Conservation (phyloP, 1,140 invertebrate genomes). For the Calliopsis andreniformis region DNA sequence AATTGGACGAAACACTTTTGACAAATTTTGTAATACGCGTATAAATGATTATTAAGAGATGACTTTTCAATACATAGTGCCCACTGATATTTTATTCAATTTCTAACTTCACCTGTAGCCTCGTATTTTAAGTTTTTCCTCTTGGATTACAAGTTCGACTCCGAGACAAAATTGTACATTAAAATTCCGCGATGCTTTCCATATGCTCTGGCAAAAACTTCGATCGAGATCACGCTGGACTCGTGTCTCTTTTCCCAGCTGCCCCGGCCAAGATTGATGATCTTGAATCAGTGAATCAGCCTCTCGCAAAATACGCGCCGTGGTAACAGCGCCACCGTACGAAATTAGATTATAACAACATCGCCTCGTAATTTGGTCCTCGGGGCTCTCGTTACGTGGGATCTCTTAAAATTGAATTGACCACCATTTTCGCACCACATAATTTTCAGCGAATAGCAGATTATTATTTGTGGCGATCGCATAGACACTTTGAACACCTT, state of each 20-base stretch:
- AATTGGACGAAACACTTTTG: too few relatives aligned
- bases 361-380: slow-evolving; percentile 40
- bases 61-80: too few relatives aligned
- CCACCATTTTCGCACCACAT: slow-evolving; percentile 20
- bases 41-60: too few relatives aligned
- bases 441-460: background rate
- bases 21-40: too few relatives aligned
- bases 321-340: slow-evolving; percentile 42
- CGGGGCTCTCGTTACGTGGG: slow-evolving; percentile 42
- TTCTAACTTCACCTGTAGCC: too few relatives aligned
- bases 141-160: background rate
- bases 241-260: slow-evolving; percentile 34
- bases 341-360: slow-evolving; percentile 63
- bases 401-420: slow-evolving; percentile 54
- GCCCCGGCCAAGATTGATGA: slow-evolving; percentile 61
- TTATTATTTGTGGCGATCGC: background rate
- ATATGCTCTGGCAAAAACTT: slow-evolving; percentile 27
- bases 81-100: too few relatives aligned
- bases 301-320: slow-evolving; percentile 21
- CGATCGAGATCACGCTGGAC: slow-evolving; percentile 10
- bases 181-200: slow-evolving; percentile 5
- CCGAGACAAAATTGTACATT: slow-evolving; percentile 4
- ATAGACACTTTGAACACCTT: background rate
- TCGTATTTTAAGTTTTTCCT: background rate
- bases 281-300: slow-evolving; percentile 56